Base-by-base conservation (phyloP, 2,113 vertebrate genomes). In the Charina bottae region DNA sequence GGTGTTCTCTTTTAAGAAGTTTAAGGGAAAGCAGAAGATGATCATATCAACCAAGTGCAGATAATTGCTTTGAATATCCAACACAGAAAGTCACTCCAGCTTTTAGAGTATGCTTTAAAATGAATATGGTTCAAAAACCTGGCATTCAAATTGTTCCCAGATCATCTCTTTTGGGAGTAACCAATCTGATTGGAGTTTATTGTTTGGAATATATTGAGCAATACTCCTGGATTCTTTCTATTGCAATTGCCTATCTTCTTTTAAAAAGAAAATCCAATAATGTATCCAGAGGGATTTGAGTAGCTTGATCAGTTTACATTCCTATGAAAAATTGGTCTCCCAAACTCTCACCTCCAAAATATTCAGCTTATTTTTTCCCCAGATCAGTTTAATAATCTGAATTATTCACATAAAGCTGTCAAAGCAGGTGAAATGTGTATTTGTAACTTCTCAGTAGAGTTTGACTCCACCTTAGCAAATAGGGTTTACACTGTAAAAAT, bases 21-120 rank as follows among this genome's bases (percentile, higher is more conserved):
- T 94, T 86, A 85, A 54, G 85, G 93, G 59, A 37, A 92, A 89
- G 26, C 83, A 91, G 68, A 88, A 89, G 53, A 88, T 90, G 12
- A 6, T 83, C 19, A 3, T 58, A 91, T 83, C 86, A 24, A 0
- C 28, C 46, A 11, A 5, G 28, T 64, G 88, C 0, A 0, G 93
- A n/a, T 54, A 37, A 46, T 92, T 95, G 91, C 93, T 96, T 94
- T 92, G 91, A 83, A 94, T 95, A 85, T 2, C 5, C 87, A 92
- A 92, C 28, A 28, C 92, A 91, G 94, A 96, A 93, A 95, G 68
- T 92, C 92, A 91, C 68, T 93, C 91, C 89, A 88, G 64, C 37
- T 91, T 87, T 78, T 92, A 54, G 85, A 94, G 83, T 62, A 78
- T 87, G 33, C 87, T 95, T 93, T 24, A 93, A 93, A 92, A 84